Evolutionary conservation across 2,888 invertebrate species (phyloP).

Genomic region (Dione juno): DNA sequence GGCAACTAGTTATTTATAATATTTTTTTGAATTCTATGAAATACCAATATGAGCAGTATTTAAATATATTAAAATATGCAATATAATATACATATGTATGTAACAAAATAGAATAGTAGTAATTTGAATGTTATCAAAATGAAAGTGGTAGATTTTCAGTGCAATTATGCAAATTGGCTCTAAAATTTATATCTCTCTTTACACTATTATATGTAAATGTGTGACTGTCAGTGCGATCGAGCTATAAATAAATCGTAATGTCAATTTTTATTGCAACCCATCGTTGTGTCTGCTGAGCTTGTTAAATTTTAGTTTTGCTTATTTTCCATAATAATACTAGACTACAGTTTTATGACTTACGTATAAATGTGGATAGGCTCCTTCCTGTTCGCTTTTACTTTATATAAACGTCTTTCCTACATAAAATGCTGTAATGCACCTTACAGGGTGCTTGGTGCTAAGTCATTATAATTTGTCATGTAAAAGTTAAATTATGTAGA

Average conservation of each 20-base stretch:
- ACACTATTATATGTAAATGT: slow-evolving; percentile 8
- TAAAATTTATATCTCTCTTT: background rate
- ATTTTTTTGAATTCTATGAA: too few relatives aligned
- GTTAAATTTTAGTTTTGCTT: slow-evolving; percentile 24
- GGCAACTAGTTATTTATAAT: too few relatives aligned
- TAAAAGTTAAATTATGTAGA: background rate
- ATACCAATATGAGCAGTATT: too few relatives aligned
- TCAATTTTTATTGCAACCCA: slow-evolving; percentile 18
- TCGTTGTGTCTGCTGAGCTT: background rate
- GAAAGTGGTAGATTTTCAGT: background rate
- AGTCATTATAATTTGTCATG: background rate
- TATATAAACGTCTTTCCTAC: slow-evolving; percentile 14
- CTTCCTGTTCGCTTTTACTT: slow-evolving; percentile 32
- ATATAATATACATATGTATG: too few relatives aligned
- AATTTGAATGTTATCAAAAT: background rate
- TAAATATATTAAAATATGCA: too few relatives aligned
- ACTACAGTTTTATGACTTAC: slow-evolving; percentile 25
- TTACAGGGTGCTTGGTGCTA: background rate
- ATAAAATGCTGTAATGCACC: background rate
- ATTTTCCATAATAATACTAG: slow-evolving; percentile 26
- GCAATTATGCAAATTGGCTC: background rate
- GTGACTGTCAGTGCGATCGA: background rate
- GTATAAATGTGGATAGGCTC: slow-evolving; percentile 28
- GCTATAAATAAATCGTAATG: slow-evolving; percentile 2
- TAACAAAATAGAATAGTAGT: background rate